Evolutionary conservation across 2,113 vertebrate genomes (phyloP).

Genomic region (Syngnathus floridae): DNA sequence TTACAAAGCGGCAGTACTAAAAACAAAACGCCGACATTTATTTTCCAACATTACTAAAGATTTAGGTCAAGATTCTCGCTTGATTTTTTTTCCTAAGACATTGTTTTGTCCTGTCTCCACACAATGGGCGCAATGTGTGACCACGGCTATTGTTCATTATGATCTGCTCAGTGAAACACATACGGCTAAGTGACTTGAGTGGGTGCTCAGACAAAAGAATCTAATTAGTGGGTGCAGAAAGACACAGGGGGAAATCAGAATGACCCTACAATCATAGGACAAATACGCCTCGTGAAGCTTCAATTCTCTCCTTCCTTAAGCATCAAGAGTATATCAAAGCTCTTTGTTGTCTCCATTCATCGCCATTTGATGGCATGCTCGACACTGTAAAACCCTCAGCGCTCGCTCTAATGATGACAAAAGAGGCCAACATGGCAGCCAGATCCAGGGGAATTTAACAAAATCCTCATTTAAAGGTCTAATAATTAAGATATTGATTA

Average conservation of each 20-base stretch:
- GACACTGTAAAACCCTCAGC: conserved; percentile 54
- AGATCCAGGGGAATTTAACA: conserved; percentile 85
- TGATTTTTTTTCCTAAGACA: not conserved
- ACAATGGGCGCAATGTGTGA: not conserved
- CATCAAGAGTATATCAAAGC: conserved; percentile 37
- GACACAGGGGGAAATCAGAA: conserved; percentile 14
- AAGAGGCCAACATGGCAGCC: conserved; percentile 69
- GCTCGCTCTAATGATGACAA: conserved; percentile 78
- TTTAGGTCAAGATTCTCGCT: not conserved
- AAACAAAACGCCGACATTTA: not conserved
- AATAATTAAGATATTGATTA: conserved; percentile 99
- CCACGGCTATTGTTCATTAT: conserved; percentile 1
- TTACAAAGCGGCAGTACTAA: not conserved
- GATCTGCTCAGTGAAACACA: conserved; percentile 10
- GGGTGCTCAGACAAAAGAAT: conserved; percentile 17
- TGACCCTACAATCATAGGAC: conserved; percentile 24
- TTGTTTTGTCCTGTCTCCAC: not conserved
- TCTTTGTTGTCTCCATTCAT: conserved; percentile 43
- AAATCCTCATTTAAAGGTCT: conserved; percentile 96
- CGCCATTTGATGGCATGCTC: conserved; percentile 44
- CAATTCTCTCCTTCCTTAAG: conserved; percentile 33
- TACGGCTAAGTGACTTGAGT: conserved; percentile 9
- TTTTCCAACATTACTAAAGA: not conserved
- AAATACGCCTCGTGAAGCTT: conserved; percentile 17
- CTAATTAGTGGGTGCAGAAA: conserved; percentile 34